phyloP scores from a whole-genome alignment of 1,140 invertebrate genomes.

The Aphelenchoides besseyi region DNA sequence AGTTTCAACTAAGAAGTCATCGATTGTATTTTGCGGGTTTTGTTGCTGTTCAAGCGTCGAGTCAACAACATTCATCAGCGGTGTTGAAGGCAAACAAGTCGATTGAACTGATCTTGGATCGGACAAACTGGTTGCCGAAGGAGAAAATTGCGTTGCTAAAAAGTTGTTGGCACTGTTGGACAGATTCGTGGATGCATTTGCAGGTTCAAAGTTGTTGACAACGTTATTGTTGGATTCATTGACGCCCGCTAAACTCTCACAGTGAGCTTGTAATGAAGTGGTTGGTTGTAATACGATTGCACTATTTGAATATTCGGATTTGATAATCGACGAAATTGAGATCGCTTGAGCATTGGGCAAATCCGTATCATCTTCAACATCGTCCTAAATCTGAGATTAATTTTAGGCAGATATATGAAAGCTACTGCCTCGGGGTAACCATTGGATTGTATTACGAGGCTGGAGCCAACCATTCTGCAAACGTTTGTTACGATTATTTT shows the following conservation, averaged over 20 bases:
- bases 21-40: not conserved
- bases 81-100: not conserved
- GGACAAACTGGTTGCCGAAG: not conserved
- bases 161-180: not conserved
- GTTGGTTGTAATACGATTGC: too few relatives aligned
- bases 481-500: too few relatives aligned
- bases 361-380: slow-evolving; percentile 15
- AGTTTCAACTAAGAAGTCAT: slow-evolving; percentile 12
- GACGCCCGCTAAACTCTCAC: too few relatives aligned
- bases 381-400: too few relatives aligned
- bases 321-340: not conserved
- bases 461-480: slow-evolving; percentile 10
- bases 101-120: not conserved
- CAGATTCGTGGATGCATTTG: not conserved
- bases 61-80: slow-evolving; percentile 4
- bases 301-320: not conserved
- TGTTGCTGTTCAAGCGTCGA: not conserved
- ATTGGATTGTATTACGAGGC: slow-evolving; percentile 12
- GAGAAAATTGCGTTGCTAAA: not conserved
- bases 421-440: not conserved
- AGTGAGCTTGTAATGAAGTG: too few relatives aligned
- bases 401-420: too few relatives aligned
- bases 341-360: not conserved
- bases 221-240: too few relatives aligned
- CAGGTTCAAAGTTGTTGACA: too few relatives aligned